Base-by-base conservation (phyloP, 2,113 vertebrate genomes). In the Sinocyclocheilus maitianheensis region DNA sequence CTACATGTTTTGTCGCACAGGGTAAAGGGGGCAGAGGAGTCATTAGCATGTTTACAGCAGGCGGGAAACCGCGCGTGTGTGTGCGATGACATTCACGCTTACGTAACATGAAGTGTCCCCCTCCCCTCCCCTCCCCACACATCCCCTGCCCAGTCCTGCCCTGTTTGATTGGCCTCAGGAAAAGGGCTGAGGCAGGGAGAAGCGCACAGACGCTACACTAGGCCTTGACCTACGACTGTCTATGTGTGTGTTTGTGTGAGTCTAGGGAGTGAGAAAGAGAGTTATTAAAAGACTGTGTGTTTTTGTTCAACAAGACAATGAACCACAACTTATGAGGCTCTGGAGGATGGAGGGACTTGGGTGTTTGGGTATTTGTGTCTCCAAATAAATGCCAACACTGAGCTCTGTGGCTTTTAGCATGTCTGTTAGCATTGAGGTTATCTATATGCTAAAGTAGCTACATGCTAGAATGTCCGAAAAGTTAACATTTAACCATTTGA, bases 101-200 rank as follows among this genome's bases (percentile, higher is more conserved):
- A 93, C 53, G 83, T 92, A 95, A 94, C 81, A 40, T 77, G 26
- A 74, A 55, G 40, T 26, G 30, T 48, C 65, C 84, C 84, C 72
- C 10, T 48, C 46, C 48, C 43, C 82, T 37, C 58, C 14, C 43
- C 82, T 37, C 58, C 14, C 53, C 46, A 60, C 81, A 89, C 84
- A 90, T 91, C 89, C 58, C 84, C 14, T 24, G 77, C 78, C 88
- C 84, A 84, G 89, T 92, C 87, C 89, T 87, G 89, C 89, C 67
- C 83, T 92, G 92, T 94, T 94, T 94, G 93, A 94, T 92, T 92
- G 91, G 91, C 90, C 71, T 91, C 93, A 94, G 94, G 93, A 95
- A 95, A 93, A 93, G 92, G 92, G 91, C 88, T 91, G 92, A 89
- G 92, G 89, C 88, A 89, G 91, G 87, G 92, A 91, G 90, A 91